A percentile compares a stretch with the other conserved stretches of the same genome.
Conservation (phyloP, 2,888 invertebrate genomes). For the Horisme vitalbata region DNA sequence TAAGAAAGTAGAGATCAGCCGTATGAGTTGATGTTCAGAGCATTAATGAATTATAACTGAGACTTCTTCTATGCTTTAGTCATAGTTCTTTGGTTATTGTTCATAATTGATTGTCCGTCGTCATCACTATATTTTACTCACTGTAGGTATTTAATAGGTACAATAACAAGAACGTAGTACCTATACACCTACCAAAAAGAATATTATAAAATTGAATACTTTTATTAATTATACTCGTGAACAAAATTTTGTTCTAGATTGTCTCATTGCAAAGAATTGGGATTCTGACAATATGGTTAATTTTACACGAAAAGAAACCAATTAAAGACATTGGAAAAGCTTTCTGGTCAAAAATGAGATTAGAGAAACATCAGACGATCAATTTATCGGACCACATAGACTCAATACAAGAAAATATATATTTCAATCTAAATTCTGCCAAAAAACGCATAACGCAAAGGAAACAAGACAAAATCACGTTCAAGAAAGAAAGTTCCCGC, state of each 20-base stretch:
- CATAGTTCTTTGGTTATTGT: too few species aligned
- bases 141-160: too few species aligned
- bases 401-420: constrained; percentile 24
- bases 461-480: constrained; percentile 48
- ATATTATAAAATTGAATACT: too few species aligned
- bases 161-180: too few species aligned
- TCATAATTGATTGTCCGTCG: too few species aligned
- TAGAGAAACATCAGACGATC: constrained; percentile 60
- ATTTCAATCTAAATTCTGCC: constrained; percentile 64
- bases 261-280: constrained; percentile 64
- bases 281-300: constrained; percentile 63
- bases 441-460: constrained; percentile 55
- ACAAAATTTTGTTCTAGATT: constrained; percentile 47
- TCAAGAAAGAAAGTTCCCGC: constrained; percentile 45
- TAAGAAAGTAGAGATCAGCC: too few species aligned
- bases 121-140: too few species aligned
- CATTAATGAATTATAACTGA: too few species aligned
- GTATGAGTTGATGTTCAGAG: too few species aligned
- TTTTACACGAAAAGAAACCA: constrained; percentile 60
- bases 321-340: constrained; percentile 62
- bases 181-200: too few species aligned
- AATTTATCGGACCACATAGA: constrained; percentile 53
- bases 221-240: too few species aligned
- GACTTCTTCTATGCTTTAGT: too few species aligned
- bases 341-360: constrained; percentile 64